phyloP scores from a whole-genome alignment of 2,113 vertebrate species.

The Harpagus bidentatus region DNA sequence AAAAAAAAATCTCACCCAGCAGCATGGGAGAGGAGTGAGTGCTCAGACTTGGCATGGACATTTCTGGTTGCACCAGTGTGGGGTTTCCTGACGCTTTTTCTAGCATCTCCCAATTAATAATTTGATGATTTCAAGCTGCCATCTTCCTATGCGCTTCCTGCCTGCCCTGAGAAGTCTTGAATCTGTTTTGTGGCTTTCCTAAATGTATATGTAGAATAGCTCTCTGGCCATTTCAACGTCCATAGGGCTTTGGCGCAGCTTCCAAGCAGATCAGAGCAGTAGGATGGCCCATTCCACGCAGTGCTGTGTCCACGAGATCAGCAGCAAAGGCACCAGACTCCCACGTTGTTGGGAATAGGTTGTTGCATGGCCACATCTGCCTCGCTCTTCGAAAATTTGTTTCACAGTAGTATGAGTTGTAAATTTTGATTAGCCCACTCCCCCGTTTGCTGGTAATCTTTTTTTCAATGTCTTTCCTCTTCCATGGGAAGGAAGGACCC shows the following conservation, averaged over 20 bases:
- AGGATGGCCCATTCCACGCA: not conserved
- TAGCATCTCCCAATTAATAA: not conserved
- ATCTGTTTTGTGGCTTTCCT: not conserved
- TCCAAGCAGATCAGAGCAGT: rapidly evolving
- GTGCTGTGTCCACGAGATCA: rapidly evolving
- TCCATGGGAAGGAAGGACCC: not conserved
- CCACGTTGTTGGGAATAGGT: no score
- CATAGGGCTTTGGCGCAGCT: rapidly evolving
- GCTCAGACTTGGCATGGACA: not conserved
- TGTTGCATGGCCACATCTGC: rapidly evolving
- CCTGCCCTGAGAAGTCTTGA: not conserved
- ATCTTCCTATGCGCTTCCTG: not conserved
- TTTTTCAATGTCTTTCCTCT: not conserved
- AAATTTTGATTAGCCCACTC: not conserved
- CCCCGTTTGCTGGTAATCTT: not conserved
- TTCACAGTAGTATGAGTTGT: not conserved
- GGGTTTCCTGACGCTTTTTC: not conserved
- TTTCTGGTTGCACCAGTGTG: not conserved
- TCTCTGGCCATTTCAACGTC: not conserved
- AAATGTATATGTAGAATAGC: rapidly evolving
- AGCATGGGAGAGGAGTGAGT: not conserved
- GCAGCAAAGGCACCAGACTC: not conserved
- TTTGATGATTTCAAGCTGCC: not conserved
- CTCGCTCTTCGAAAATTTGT: rapidly evolving
- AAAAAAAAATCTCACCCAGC: not conserved